A percentile compares a stretch with the other conserved stretches of the same genome.
phyloP scores from a whole-genome alignment of 2,797 vertebrate genomes.

The Phoxinus dragarum region DNA sequence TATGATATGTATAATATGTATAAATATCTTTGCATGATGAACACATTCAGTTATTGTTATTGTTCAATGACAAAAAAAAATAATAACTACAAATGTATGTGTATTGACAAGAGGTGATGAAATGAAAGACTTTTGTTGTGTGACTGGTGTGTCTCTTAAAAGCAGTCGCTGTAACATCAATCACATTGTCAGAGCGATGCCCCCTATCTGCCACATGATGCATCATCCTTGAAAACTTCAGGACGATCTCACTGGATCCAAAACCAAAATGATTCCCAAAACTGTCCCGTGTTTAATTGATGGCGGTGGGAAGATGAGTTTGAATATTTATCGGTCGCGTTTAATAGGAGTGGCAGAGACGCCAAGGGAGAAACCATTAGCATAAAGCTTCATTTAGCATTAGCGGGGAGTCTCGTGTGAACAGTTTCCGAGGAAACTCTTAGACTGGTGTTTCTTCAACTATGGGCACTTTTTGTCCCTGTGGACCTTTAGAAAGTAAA shows the following conservation, averaged over 20 bases:
- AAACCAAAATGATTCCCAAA: slow-evolving; percentile 81
- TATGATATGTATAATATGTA: too few relatives aligned
- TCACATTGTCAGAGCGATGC: slow-evolving; percentile 12
- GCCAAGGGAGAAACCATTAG: slow-evolving; percentile 80
- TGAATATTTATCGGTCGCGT: slow-evolving; percentile 81
- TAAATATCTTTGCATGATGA: not conserved
- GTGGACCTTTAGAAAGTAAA: not conserved
- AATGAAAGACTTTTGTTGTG: not conserved
- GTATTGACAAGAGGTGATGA: not conserved
- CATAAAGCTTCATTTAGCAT: slow-evolving; percentile 80
- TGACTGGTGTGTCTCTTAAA: not conserved
- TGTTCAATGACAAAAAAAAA: not conserved
- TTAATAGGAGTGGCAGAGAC: slow-evolving; percentile 68
- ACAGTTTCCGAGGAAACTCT: slow-evolving; percentile 15
- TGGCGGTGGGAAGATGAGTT: slow-evolving; percentile 75
- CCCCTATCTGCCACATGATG: slow-evolving; percentile 45
- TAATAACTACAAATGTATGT: not conserved
- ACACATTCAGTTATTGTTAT: not conserved
- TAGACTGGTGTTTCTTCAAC: not conserved
- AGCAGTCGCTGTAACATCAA: not conserved
- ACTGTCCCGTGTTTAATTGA: slow-evolving; percentile 83
- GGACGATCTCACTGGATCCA: slow-evolving; percentile 73
- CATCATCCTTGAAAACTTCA: slow-evolving; percentile 66
- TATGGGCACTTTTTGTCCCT: not conserved
- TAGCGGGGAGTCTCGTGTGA: slow-evolving; percentile 76